Evolutionary conservation across 2,113 vertebrate species (phyloP).

Genomic region (Gobiocypris rarus): DNA sequence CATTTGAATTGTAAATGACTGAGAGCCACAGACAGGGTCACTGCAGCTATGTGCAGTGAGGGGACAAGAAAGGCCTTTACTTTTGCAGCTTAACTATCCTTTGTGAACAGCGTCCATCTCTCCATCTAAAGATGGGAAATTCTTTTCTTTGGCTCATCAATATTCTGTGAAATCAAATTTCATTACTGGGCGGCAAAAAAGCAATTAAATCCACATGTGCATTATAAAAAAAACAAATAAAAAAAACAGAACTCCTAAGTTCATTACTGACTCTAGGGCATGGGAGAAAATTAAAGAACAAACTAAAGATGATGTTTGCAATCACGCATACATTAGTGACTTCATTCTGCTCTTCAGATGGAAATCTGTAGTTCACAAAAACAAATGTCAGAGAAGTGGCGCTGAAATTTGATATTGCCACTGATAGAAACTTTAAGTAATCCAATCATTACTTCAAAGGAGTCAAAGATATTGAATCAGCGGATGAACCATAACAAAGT

Average conservation of each 20-base stretch:
- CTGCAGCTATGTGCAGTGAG: constrained; percentile 36
- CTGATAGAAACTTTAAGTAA: constrained; percentile 39
- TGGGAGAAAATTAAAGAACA: constrained; percentile 58
- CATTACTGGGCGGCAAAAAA: constrained; percentile 63
- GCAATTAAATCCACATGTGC: constrained; percentile 69
- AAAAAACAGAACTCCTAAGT: constrained; percentile 47
- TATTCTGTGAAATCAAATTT: constrained; percentile 67
- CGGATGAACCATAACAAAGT: background rate
- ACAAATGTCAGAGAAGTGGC: background rate
- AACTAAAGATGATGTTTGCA: constrained; percentile 35
- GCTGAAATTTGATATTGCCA: constrained; percentile 29
- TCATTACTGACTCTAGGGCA: constrained; percentile 66
- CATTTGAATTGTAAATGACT: constrained; percentile 65
- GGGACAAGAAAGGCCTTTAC: constrained; percentile 44
- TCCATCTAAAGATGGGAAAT: constrained; percentile 57
- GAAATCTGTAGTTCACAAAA: constrained; percentile 14
- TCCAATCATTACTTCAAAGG: constrained; percentile 26
- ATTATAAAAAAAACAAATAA: too few species aligned
- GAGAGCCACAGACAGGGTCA: constrained; percentile 49
- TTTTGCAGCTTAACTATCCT: constrained; percentile 39
- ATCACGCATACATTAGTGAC: constrained; percentile 62
- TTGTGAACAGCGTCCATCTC: constrained; percentile 44
- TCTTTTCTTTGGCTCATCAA: constrained; percentile 54
- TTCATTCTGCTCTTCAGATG: background rate
- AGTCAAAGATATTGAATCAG: constrained; percentile 29